A percentile compares a stretch with the other conserved stretches of the same genome.
phyloP scores from a whole-genome alignment of 2,797 vertebrate species.

The Pachyuromys duprasi region DNA sequence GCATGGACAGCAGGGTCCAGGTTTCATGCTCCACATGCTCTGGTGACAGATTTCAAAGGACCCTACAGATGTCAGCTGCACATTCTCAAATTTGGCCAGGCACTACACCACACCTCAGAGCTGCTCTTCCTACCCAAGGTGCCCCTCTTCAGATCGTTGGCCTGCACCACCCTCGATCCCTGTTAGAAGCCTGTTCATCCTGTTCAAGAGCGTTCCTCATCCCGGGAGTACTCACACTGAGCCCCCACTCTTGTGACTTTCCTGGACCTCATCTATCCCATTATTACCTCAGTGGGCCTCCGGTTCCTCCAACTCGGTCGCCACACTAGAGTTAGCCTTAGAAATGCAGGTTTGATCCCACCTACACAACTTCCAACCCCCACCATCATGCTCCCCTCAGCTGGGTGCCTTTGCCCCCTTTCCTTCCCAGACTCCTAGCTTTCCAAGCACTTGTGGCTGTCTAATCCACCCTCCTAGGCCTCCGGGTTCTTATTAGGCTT shows the following conservation, averaged over 20 bases:
- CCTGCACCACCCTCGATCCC: neutral
- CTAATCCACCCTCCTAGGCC: neutral
- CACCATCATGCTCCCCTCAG: neutral
- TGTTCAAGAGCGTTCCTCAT: accelerated
- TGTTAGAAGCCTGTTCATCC: neutral
- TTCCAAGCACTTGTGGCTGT: neutral
- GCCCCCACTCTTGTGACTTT: neutral
- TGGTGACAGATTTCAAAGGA: neutral
- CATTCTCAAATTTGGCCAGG: neutral
- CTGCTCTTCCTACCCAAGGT: neutral
- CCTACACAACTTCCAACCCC: neutral
- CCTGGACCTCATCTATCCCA: neutral
- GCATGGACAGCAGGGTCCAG: neutral
- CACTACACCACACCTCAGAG: neutral
- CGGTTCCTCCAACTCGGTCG: neutral
- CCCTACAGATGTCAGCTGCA: neutral
- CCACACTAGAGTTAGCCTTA: neutral
- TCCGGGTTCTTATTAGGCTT: neutral
- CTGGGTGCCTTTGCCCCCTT: neutral
- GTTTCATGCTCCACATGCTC: neutral
- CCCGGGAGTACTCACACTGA: neutral
- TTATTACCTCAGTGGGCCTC: neutral
- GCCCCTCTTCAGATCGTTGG: neutral
- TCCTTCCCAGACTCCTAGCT: too few relatives aligned
- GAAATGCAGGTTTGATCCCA: neutral